Percentiles rank a stretch among this genome's conserved stretches.
Conservation (phyloP, 37 sponge, comb jelly and placozoan species). For the Tethya wilhelma region DNA sequence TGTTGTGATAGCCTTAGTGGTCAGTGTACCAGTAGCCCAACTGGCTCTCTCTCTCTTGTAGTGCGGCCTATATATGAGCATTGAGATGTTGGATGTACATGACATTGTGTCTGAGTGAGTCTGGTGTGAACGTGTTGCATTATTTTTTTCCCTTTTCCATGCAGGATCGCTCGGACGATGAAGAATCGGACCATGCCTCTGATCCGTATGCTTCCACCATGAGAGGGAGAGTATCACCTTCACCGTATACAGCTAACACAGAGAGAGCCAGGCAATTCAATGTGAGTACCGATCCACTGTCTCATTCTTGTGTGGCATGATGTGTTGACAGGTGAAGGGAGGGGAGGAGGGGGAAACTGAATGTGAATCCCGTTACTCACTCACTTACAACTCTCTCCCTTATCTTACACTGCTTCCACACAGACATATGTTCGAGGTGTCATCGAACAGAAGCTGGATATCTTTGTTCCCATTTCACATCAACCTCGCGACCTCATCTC, state of each 20-base stretch:
- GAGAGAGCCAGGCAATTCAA: constrained; percentile 83
- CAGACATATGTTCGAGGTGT: constrained; percentile 72
- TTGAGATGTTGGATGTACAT: too few relatives aligned
- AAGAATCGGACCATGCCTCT: constrained; percentile 60
- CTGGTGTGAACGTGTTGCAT: not conserved
- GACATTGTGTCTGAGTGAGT: too few relatives aligned
- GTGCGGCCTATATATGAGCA: too few relatives aligned
- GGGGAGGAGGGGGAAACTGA: too few relatives aligned
- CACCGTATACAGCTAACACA: constrained; percentile 84
- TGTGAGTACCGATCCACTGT: constrained; percentile 31
- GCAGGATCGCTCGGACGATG: constrained; percentile 76
- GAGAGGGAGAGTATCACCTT: constrained; percentile 72
- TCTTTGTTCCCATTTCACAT: constrained; percentile 74
- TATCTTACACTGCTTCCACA: not conserved
- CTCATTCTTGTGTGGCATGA: too few relatives aligned
- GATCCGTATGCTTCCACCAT: constrained; percentile 31
- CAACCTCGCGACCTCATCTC: constrained; percentile 71
- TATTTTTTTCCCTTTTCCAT: not conserved
- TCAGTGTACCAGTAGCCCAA: too few relatives aligned
- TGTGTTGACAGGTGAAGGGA: too few relatives aligned
- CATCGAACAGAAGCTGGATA: constrained; percentile 73
- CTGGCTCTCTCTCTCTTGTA: too few relatives aligned
- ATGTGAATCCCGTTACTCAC: not conserved
- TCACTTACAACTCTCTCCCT: not conserved
- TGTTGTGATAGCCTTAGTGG: too few relatives aligned